These are phyloP conservation scores for Oceanodroma tethys DNA, from an alignment of 2,113 vertebrate species.

Conservation along the genomic window DNA sequence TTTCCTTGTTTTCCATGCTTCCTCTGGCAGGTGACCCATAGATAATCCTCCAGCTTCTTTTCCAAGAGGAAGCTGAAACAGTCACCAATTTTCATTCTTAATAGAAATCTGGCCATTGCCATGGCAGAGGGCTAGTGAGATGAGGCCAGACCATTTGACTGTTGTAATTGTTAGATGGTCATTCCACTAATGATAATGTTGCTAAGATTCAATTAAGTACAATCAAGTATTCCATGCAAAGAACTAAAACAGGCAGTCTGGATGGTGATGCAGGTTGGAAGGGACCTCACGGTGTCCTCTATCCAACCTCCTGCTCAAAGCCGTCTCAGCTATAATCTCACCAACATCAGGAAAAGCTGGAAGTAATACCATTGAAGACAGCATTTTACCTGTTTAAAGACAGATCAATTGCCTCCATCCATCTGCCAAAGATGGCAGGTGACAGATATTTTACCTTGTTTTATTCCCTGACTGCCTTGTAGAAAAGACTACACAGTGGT, in stretches of 20 bases:
- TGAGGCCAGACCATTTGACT: fast-evolving
- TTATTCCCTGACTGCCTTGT: neutral
- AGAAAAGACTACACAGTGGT: neutral
- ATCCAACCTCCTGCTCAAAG: neutral
- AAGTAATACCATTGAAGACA: neutral
- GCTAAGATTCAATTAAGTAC: neutral
- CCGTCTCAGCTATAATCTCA: neutral
- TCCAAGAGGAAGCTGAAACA: neutral
- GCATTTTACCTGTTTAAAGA: neutral
- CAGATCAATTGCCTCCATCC: no score
- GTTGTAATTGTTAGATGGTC: neutral
- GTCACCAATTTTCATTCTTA: neutral
- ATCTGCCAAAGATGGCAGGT: neutral
- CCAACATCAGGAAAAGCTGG: neutral
- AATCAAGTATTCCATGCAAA: neutral
- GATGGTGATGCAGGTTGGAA: neutral
- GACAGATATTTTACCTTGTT: no score
- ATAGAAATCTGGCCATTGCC: neutral
- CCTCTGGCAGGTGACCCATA: neutral
- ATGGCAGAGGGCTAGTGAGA: neutral
- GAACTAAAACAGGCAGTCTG: neutral
- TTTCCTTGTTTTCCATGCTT: neutral
- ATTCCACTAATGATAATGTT: neutral
- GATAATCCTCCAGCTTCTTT: neutral
- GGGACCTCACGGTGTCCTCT: neutral